Evolutionary conservation across 2,888 invertebrate species (phyloP), one percentile per base, ranked within the genome.

Genomic region (Mactromeris polynyma): DNA sequence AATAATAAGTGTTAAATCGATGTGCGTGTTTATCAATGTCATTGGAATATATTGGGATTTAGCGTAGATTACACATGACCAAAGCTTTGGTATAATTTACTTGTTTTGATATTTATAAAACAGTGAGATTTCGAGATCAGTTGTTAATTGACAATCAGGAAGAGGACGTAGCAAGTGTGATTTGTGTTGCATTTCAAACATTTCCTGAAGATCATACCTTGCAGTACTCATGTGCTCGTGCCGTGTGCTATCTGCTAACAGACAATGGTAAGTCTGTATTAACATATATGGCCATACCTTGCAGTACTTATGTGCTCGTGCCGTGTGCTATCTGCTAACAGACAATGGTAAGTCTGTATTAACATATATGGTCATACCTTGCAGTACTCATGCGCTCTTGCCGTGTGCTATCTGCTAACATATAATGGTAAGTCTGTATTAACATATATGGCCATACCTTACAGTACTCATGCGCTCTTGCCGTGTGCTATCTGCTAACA

Each of bases 161-260:
- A 14, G 81, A 85, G 40, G 84, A 86, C n/a, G 73, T 90, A 17
- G 81, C 82, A 33, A 80, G 89, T 36, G 81, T 90, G 77, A 83
- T 89, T n/a, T 80, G 69, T 51, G 89, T 88, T 26, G 89, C 87
- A 54, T 87, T 91, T 46, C 82, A 83, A 58, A 46, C 89, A 21
- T 91, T 86, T 77, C 85, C 80, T 69, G 91, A 88, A 78, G 69
- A 87, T 21, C 21, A 54, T 19, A 82, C 73, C 7, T 82, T 91
- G 4, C 86, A 88, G 54, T 82, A 84, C 11, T 73, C 85, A 33
- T 85, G 87, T 7, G 64, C 83, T 3, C 54, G 42, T 26, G 83
- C 88, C 9, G 84, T 91, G 14, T 73, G 77, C 17, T 51, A 82
- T 31, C 86, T 91, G 14, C 77, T 91, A 3, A 73, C 46, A 4